A percentile compares a stretch with the other conserved stretches of the same genome.
These are phyloP conservation scores for Temnothorax ravouxi DNA, from an alignment of 2,888 invertebrate species.

Conservation along the genomic window DNA sequence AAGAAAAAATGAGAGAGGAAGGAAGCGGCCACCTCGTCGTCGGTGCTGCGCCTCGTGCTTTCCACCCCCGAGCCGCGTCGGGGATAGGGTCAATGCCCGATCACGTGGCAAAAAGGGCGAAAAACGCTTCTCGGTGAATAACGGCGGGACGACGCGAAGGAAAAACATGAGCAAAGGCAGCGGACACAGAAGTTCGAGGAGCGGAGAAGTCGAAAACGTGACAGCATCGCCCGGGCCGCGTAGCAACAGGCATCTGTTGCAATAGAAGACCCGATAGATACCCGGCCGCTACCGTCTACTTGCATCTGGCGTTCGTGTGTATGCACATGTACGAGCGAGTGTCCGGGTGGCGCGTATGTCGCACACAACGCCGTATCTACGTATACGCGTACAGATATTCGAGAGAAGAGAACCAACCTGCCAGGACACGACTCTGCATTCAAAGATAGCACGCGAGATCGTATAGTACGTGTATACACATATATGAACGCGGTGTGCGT, in stretches of 20 bases:
- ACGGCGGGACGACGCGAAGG: conserved; percentile 26
- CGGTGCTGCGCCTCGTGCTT: conserved; percentile 68
- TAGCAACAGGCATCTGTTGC: conserved; percentile 86
- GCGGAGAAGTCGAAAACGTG: conserved; percentile 71
- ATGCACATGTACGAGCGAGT: background rate
- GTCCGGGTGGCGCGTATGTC: background rate
- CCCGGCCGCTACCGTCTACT: conserved; percentile 67
- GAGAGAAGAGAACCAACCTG: conserved; percentile 32
- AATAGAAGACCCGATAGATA: conserved; percentile 83
- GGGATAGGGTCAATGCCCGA: conserved; percentile 76
- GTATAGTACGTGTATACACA: background rate
- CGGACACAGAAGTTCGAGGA: conserved; percentile 59
- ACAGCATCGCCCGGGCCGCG: conserved; percentile 80
- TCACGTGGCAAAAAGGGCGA: conserved; percentile 77
- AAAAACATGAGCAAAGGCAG: conserved; percentile 49
- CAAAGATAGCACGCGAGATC: conserved; percentile 13
- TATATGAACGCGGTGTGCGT: background rate
- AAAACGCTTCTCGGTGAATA: conserved; percentile 70
- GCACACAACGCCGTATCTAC: conserved; percentile 2
- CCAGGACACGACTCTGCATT: conserved; percentile 5
- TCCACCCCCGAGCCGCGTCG: conserved; percentile 72
- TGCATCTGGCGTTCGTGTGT: conserved; percentile 61
- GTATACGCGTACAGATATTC: conserved; percentile 18
- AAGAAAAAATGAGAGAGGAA: conserved; percentile 44
- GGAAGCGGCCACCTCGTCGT: conserved; percentile 74